A percentile compares a stretch with the other conserved stretches of the same genome.
Conservation (phyloP, 2,113 vertebrate species). For the Equus przewalskii region DNA sequence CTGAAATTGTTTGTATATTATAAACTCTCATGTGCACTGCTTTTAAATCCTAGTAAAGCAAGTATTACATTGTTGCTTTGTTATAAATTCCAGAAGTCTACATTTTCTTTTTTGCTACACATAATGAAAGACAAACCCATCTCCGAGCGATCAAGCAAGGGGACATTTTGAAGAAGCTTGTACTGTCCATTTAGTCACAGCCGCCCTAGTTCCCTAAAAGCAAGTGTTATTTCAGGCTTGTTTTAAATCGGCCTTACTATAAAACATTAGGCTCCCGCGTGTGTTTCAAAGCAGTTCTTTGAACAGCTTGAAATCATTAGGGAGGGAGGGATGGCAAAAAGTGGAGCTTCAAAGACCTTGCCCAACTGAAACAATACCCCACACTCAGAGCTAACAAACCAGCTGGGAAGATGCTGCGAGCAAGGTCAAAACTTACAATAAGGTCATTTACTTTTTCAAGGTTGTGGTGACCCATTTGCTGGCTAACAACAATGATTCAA, state of each 20-base stretch:
- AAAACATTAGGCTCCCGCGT: conserved; percentile 63
- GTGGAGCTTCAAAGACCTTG: conserved; percentile 68
- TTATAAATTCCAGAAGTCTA: conserved; percentile 57
- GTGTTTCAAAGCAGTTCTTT: conserved; percentile 76
- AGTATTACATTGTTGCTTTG: conserved; percentile 38
- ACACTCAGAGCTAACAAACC: conserved; percentile 40
- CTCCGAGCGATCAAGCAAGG: conserved; percentile 15
- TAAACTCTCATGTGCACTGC: conserved; percentile 36
- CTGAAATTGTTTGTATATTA: conserved; percentile 60
- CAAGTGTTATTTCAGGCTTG: conserved; percentile 64
- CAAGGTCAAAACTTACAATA: conserved; percentile 72
- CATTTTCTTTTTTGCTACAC: background rate
- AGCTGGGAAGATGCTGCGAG: conserved; percentile 35
- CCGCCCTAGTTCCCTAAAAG: background rate
- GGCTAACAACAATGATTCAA: conserved; percentile 18
- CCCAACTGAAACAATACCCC: conserved; percentile 69
- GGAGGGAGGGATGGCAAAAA: conserved; percentile 30
- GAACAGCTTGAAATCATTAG: conserved; percentile 79
- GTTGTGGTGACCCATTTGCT: conserved; percentile 54
- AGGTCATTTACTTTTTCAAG: conserved; percentile 59
- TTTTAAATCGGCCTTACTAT: conserved; percentile 70
- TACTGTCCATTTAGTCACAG: conserved; percentile 21
- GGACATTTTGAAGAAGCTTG: conserved; percentile 18
- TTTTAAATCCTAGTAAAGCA: conserved; percentile 63
- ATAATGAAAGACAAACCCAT: conserved; percentile 55